Evolutionary conservation across 2,888 invertebrate species (phyloP).

Genomic region (Nymphalis urticae): DNA sequence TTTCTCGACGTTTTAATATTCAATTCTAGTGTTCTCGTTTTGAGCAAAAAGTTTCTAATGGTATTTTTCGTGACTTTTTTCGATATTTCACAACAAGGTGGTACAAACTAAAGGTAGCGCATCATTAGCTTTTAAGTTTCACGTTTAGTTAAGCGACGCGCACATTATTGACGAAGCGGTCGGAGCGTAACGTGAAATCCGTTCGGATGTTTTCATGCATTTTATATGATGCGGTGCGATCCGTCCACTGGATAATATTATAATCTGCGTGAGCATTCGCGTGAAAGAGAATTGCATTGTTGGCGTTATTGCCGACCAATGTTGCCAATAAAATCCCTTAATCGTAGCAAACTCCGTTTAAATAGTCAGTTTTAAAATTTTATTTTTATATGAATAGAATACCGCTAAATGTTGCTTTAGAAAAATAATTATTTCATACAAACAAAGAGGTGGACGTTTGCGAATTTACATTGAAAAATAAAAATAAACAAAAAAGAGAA

Average conservation of each 20-base stretch:
- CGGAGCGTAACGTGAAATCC: constrained; percentile 28
- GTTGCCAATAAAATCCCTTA: constrained; percentile 14
- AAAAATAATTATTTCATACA: too few relatives aligned
- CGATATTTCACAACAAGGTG: not conserved
- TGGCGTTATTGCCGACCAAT: constrained; percentile 21
- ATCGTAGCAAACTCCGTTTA: not conserved
- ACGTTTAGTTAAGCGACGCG: constrained; percentile 29
- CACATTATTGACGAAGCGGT: constrained; percentile 31
- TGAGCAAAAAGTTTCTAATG: not conserved
- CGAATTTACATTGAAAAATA: too few relatives aligned
- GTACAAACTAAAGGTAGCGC: not conserved
- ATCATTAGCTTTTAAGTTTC: not conserved
- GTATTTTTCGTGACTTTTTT: not conserved
- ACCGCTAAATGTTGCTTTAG: too few relatives aligned
- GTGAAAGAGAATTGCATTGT: constrained; percentile 26
- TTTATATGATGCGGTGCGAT: constrained; percentile 34
- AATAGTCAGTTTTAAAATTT: not conserved
- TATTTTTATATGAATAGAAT: too few relatives aligned
- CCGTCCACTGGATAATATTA: constrained; percentile 32
- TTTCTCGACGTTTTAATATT: constrained; percentile 5
- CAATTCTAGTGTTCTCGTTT: not conserved
- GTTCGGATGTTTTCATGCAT: constrained; percentile 34
- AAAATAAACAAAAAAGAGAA: too few relatives aligned
- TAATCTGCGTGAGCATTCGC: constrained; percentile 30
- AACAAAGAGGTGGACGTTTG: too few relatives aligned